These are phyloP conservation scores for Cantharis flavilabris DNA, from an alignment of 2,888 invertebrate genomes.

Conservation along the genomic window DNA sequence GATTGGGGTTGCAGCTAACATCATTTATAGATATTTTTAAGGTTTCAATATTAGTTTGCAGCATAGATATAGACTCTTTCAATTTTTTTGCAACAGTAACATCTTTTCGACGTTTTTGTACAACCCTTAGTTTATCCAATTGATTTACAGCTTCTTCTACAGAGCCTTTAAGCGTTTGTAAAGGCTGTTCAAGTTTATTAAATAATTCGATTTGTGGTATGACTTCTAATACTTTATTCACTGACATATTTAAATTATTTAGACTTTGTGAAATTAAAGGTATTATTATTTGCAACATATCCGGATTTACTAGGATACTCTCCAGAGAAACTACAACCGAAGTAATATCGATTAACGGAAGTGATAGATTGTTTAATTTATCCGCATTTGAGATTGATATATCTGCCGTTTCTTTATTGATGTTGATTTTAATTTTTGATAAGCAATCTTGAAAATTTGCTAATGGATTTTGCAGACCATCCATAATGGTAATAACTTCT, in stretches of 20 bases:
- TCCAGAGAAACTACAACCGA: constrained; percentile 23
- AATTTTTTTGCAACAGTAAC: constrained; percentile 5
- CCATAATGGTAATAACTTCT: neutral
- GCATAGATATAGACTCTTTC: constrained; percentile 9
- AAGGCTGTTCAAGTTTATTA: constrained; percentile 11
- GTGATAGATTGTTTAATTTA: constrained; percentile 31
- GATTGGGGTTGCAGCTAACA: neutral
- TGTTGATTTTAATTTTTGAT: constrained; percentile 15
- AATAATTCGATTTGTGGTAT: constrained; percentile 9
- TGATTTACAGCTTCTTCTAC: constrained; percentile 6
- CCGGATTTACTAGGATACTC: neutral
- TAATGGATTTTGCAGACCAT: constrained; percentile 12
- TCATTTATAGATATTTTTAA: constrained; percentile 5
- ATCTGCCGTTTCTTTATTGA: constrained; percentile 8
- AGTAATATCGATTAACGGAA: constrained; percentile 36
- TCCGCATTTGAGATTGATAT: constrained; percentile 19
- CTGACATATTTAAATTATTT: neutral
- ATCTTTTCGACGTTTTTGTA: constrained; percentile 2
- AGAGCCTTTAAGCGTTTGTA: constrained; percentile 13
- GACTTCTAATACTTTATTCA: constrained; percentile 4
- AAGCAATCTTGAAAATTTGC: constrained; percentile 18
- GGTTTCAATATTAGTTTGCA: constrained; percentile 7
- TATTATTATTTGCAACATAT: constrained; percentile 7
- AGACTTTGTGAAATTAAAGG: constrained; percentile 3
- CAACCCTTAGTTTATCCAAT: neutral